Evolutionary conservation across 2,797 vertebrate species (phyloP).

Genomic region (Meda fulgida): DNA sequence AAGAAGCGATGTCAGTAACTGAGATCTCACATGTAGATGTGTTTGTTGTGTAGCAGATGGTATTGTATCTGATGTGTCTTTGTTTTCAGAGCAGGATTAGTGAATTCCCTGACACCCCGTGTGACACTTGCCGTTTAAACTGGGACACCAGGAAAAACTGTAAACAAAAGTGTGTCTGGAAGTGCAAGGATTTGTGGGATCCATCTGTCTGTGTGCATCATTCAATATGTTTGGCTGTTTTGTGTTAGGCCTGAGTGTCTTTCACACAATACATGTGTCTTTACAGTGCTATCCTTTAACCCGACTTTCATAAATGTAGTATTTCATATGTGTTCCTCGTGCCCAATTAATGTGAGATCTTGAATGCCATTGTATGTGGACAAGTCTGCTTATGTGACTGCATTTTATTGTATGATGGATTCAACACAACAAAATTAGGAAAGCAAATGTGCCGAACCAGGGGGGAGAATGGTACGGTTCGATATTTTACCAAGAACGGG

Average conservation of each 20-base stretch:
- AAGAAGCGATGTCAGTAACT: conserved; percentile 13
- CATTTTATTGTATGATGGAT: background rate
- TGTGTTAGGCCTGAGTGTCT: background rate
- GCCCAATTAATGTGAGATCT: background rate
- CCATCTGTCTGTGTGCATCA: conserved; percentile 33
- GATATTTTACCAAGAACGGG: no score
- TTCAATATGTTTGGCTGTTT: conserved; percentile 31
- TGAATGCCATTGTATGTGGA: background rate
- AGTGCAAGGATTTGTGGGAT: conserved; percentile 39
- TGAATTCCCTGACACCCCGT: conserved; percentile 11
- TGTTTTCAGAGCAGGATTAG: conserved; percentile 49
- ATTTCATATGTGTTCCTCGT: background rate
- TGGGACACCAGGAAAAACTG: conserved; percentile 38
- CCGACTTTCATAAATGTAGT: background rate
- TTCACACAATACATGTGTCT: background rate
- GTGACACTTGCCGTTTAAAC: conserved; percentile 37
- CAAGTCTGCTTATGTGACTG: background rate
- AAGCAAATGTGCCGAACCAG: no score
- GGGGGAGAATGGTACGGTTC: no score
- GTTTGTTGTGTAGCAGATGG: conserved; percentile 32
- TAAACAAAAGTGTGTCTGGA: conserved; percentile 34
- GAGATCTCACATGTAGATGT: conserved; percentile 38
- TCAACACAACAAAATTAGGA: background rate
- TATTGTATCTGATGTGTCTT: conserved; percentile 29
- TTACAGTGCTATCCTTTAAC: background rate